Percentiles rank a stretch among this genome's conserved stretches.
phyloP scores from a whole-genome alignment of 1,140 invertebrate species.

The Ylistrum balloti region DNA sequence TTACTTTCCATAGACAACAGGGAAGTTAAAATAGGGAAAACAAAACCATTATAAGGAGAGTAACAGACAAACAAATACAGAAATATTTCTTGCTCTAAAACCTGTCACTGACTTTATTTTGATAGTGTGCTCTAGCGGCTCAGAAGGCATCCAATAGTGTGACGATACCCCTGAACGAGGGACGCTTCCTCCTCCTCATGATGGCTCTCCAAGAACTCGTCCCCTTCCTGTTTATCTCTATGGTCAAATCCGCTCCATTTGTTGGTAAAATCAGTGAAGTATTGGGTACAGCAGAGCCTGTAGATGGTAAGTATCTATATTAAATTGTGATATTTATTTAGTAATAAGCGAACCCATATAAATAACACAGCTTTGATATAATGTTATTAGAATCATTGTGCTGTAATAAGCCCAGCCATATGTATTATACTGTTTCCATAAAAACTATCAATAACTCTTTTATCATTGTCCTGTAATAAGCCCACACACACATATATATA shows the following conservation, averaged over 20 bases:
- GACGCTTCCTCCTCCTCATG: slow-evolving; percentile 74
- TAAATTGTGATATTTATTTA: no score
- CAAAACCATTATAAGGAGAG: background rate
- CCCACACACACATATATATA: no score
- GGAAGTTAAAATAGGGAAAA: background rate
- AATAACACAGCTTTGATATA: no score
- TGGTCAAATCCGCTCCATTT: slow-evolving; percentile 80
- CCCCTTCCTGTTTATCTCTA: slow-evolving; percentile 79
- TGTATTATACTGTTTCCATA: no score
- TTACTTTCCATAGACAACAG: no score
- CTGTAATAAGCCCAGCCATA: no score
- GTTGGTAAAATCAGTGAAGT: slow-evolving; percentile 60
- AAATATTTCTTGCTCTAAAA: background rate
- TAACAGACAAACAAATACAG: background rate
- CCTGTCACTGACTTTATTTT: slow-evolving; percentile 40
- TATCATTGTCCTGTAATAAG: no score
- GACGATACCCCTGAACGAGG: slow-evolving; percentile 76
- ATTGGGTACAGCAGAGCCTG: slow-evolving; percentile 49
- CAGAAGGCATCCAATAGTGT: slow-evolving; percentile 74
- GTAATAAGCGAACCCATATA: no score
- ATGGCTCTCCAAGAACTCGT: slow-evolving; percentile 75
- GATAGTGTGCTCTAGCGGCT: slow-evolving; percentile 74
- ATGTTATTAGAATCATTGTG: no score
- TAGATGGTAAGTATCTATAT: slow-evolving; percentile 68
- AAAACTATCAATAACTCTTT: no score